Conservation (phyloP, 2,888 invertebrate genomes). For the Melikaiella ostensackeni region DNA sequence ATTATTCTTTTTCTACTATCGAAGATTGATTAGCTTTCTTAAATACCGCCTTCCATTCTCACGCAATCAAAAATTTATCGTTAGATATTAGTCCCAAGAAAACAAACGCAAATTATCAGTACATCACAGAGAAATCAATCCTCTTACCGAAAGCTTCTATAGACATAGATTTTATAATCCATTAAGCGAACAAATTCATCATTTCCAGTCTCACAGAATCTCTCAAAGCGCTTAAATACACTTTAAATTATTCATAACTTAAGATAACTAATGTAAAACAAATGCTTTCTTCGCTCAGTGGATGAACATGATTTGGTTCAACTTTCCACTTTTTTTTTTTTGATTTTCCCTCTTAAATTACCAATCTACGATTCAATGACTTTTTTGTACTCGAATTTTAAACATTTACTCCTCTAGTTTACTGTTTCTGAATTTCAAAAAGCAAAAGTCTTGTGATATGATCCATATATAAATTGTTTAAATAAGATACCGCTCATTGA, state of each 20-base stretch:
- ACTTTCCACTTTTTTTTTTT: constrained; percentile 40
- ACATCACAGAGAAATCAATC: constrained; percentile 25
- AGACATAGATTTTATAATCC: constrained; percentile 32
- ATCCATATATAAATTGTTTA: constrained; percentile 12
- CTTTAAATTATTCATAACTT: constrained; percentile 31
- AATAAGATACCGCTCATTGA: background rate
- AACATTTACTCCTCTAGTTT: background rate
- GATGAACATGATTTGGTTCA: constrained; percentile 42
- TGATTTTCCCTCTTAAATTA: constrained; percentile 36
- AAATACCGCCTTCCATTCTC: constrained; percentile 32
- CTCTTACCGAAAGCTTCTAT: constrained; percentile 18
- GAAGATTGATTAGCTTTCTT: constrained; percentile 40
- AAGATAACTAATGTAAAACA: constrained; percentile 24
- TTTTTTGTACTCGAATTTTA: constrained; percentile 24
- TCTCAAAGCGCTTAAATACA: constrained; percentile 21
- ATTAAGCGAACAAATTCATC: constrained; percentile 18
- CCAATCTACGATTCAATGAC: constrained; percentile 15
- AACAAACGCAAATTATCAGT: constrained; percentile 29
- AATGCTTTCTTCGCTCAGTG: constrained; percentile 8
- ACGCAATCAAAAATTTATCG: constrained; percentile 1
- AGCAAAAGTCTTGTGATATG: constrained; percentile 13
- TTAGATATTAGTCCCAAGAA: constrained; percentile 9
- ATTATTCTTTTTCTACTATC: constrained; percentile 46
- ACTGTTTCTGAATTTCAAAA: background rate
- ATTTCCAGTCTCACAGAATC: constrained; percentile 39